Conservation (phyloP, 2,888 invertebrate species). For the Dyspetes luteomarginatus region DNA sequence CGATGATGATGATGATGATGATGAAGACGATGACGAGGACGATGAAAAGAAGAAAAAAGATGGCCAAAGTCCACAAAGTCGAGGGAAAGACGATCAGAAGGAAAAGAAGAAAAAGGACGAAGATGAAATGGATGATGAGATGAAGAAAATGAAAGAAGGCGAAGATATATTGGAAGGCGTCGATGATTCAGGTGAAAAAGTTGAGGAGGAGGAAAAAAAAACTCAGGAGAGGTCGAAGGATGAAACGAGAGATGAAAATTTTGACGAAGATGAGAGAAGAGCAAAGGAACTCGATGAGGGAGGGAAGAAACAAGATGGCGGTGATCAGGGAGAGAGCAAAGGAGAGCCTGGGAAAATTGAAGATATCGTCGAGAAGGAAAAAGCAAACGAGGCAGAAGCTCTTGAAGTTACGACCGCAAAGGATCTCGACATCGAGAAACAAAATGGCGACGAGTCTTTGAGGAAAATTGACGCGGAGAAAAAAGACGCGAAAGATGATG, state of each 20-base stretch:
- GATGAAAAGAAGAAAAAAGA: conserved; percentile 34
- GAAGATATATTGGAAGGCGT: background rate
- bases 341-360: conserved; percentile 39
- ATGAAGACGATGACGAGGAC: conserved; percentile 37
- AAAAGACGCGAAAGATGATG: background rate
- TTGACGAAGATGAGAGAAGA: no score
- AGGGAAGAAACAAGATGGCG: conserved; percentile 8
- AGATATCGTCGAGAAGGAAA: conserved; percentile 20
- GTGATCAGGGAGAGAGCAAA: conserved; percentile 47
- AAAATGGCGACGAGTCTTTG: conserved; percentile 12
- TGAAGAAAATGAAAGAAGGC: conserved; percentile 26
- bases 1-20: conserved; percentile 34
- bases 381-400: conserved; percentile 15
- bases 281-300: conserved; percentile 63
- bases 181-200: conserved; percentile 16
- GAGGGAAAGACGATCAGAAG: conserved; percentile 24
- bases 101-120: conserved; percentile 25
- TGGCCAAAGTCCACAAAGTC: background rate
- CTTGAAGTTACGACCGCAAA: background rate
- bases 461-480: background rate
- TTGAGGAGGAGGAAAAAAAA: conserved; percentile 35
- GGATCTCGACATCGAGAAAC: conserved; percentile 20
- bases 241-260: conserved; percentile 61
- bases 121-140: conserved; percentile 13
- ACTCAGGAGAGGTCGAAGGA: conserved; percentile 21